Conservation (phyloP, 2,797 vertebrate genomes). For the Brachymystax lenok region DNA sequence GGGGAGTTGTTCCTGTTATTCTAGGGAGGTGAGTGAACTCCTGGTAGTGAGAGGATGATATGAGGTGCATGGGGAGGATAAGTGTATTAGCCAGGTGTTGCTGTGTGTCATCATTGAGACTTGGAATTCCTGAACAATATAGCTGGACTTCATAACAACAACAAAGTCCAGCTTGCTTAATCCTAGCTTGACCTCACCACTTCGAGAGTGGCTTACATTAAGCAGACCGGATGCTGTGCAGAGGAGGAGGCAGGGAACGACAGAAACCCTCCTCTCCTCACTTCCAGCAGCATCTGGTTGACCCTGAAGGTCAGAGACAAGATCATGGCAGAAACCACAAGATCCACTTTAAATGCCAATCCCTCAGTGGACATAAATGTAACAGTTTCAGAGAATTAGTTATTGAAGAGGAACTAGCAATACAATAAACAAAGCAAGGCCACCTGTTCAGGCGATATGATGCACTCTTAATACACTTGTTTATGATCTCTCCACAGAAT, state of each 20-base stretch:
- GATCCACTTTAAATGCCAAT: slow-evolving; percentile 3
- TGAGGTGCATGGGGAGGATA: background rate
- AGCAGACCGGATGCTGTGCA: slow-evolving; percentile 18
- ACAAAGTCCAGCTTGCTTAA: background rate
- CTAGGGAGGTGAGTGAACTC: background rate
- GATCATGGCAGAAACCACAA: slow-evolving; percentile 2
- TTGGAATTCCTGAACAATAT: background rate
- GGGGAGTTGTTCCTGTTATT: background rate
- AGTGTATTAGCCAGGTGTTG: background rate
- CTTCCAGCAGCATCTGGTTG: background rate
- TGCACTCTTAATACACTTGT: no score
- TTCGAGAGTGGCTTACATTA: slow-evolving; percentile 30
- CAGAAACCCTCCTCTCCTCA: background rate
- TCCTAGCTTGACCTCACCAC: slow-evolving; percentile 29
- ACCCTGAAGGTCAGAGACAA: slow-evolving; percentile 8
- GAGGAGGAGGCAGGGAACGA: background rate
- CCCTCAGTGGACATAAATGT: background rate
- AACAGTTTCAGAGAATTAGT: background rate
- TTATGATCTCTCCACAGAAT: no score
- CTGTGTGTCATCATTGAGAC: background rate
- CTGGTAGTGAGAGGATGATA: no score
- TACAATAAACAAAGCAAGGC: no score
- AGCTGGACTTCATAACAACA: background rate
- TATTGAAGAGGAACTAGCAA: no score
- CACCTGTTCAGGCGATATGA: no score